These are phyloP conservation scores for Urocynchramus pylzowi DNA, from an alignment of 2,113 vertebrate species.

Conservation along the genomic window DNA sequence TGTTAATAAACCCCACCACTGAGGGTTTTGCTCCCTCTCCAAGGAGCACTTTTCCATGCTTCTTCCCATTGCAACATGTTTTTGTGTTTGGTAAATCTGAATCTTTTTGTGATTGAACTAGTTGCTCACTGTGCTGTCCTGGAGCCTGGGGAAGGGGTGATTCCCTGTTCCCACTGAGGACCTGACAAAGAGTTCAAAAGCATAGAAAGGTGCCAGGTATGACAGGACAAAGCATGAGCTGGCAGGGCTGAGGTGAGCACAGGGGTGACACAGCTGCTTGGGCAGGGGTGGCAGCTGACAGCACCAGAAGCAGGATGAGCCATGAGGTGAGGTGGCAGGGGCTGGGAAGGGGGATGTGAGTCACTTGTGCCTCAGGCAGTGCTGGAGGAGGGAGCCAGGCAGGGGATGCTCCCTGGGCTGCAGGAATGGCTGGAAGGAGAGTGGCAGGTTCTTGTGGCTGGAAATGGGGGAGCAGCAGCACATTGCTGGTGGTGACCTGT, in stretches of 20 bases:
- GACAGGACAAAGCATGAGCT: background rate
- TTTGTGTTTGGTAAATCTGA: background rate
- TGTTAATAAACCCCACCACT: accelerated
- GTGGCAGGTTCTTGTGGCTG: background rate
- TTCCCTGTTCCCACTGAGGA: background rate
- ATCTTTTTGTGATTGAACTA: background rate
- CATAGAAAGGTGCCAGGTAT: background rate
- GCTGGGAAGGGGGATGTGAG: background rate
- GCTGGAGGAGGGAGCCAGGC: background rate
- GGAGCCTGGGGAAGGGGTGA: background rate
- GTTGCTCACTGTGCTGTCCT: background rate
- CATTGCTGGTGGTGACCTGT: accelerated
- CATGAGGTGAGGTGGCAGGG: background rate
- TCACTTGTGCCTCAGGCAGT: background rate
- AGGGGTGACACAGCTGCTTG: background rate
- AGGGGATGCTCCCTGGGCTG: background rate
- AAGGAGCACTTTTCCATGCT: background rate
- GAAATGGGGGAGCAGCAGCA: background rate
- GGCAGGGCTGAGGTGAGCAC: background rate
- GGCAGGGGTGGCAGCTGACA: background rate
- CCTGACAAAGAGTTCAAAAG: background rate
- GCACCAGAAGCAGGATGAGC: background rate
- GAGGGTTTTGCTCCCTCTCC: background rate
- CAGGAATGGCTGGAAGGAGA: background rate
- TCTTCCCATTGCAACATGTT: accelerated